A percentile compares a stretch with the other conserved stretches of the same genome.
These are phyloP conservation scores for Protobothrops mucrosquamatus DNA, from an alignment of 2,113 vertebrate genomes.

Conservation along the genomic window DNA sequence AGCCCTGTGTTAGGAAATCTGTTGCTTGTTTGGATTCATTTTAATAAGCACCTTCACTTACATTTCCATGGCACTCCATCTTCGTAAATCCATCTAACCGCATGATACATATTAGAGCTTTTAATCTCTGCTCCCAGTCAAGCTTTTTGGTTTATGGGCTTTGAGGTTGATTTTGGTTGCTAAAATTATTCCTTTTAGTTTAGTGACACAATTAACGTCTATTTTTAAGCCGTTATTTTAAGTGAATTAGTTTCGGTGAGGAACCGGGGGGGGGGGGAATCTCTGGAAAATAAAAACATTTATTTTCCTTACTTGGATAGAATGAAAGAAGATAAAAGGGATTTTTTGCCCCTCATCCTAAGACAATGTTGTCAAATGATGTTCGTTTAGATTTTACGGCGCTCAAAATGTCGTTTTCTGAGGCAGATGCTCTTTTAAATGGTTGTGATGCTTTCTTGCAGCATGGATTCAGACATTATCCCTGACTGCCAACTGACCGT, in stretches of 20 bases:
- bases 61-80: neutral
- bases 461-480: constrained; percentile 64
- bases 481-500: constrained; percentile 78
- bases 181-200: neutral
- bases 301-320: neutral
- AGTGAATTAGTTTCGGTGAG: neutral
- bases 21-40: neutral
- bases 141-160: neutral
- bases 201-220: neutral
- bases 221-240: neutral
- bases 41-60: neutral
- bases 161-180: neutral
- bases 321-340: neutral
- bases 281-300: neutral
- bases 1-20: neutral
- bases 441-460: neutral
- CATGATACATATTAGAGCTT: neutral
- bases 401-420: neutral
- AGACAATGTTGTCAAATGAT: neutral
- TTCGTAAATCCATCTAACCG: neutral
- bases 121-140: neutral
- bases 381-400: neutral
- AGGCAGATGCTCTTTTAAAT: fast-evolving
- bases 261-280: neutral
- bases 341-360: neutral